Conservation (phyloP, 2,888 invertebrate genomes). For the Malthinus seriepunctatus region DNA sequence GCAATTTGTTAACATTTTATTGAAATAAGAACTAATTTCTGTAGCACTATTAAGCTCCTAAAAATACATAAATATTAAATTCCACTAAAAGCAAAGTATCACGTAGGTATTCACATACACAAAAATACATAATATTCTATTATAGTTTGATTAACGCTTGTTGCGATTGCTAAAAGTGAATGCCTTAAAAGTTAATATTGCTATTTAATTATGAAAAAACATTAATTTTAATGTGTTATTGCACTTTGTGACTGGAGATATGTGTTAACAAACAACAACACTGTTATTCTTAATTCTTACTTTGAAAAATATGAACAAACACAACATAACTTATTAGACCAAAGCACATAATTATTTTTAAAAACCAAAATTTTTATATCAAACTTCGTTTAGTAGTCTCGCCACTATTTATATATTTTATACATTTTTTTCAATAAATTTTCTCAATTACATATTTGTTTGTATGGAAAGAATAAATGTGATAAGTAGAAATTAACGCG, state of each 20-base stretch:
- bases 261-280: slow-evolving; percentile 37
- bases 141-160: slow-evolving; percentile 35
- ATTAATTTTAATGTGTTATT: slow-evolving; percentile 34
- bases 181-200: slow-evolving; percentile 40
- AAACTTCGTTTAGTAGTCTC: too few species aligned
- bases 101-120: slow-evolving; percentile 50
- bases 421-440: too few species aligned
- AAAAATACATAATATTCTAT: slow-evolving; percentile 47
- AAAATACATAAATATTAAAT: slow-evolving; percentile 49
- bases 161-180: slow-evolving; percentile 36
- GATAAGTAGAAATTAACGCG: too few species aligned
- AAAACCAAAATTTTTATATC: too few species aligned
- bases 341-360: too few species aligned
- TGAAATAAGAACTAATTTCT: slow-evolving; percentile 47
- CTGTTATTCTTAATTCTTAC: neutral
- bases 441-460: too few species aligned
- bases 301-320: neutral
- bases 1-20: slow-evolving; percentile 39
- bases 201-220: slow-evolving; percentile 32
- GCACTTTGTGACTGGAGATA: slow-evolving; percentile 44
- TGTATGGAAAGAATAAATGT: too few species aligned
- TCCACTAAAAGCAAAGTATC: slow-evolving; percentile 51
- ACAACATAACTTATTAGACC: too few species aligned
- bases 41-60: slow-evolving; percentile 47
- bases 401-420: too few species aligned